These are phyloP conservation scores for Cnemophilus loriae DNA, from an alignment of 2,113 vertebrate species.

Conservation along the genomic window DNA sequence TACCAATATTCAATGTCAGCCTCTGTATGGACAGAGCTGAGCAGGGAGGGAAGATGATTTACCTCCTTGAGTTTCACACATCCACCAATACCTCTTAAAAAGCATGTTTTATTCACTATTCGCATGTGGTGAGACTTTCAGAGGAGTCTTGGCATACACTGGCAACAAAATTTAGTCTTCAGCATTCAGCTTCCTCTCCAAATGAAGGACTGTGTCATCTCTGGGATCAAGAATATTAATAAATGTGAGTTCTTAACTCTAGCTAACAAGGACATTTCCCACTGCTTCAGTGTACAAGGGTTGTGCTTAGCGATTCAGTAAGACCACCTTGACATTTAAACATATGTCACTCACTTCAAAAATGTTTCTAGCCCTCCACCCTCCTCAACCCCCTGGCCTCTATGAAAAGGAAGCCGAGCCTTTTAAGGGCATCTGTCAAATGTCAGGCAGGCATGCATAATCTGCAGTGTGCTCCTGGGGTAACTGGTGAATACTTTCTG, in stretches of 20 bases:
- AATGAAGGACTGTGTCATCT: slow-evolving; percentile 13
- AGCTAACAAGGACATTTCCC: background rate
- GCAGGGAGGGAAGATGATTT: background rate
- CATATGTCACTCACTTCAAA: slow-evolving; percentile 19
- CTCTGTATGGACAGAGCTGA: background rate
- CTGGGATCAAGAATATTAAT: slow-evolving; percentile 9
- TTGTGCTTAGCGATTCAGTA: slow-evolving; percentile 25
- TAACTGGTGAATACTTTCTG: slow-evolving; percentile 16
- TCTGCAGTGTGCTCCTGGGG: slow-evolving; percentile 22
- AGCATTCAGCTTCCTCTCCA: background rate
- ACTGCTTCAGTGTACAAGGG: background rate
- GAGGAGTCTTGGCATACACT: background rate
- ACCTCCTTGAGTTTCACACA: background rate
- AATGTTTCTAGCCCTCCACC: slow-evolving; percentile 40
- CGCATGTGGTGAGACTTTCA: background rate
- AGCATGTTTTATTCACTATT: background rate
- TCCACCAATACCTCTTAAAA: background rate
- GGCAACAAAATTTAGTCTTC: slow-evolving; percentile 40
- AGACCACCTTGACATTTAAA: slow-evolving; percentile 49
- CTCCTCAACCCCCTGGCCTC: slow-evolving; percentile 3
- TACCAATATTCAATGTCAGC: background rate
- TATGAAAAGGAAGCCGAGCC: background rate
- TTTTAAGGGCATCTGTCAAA: slow-evolving; percentile 52
- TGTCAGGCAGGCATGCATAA: slow-evolving; percentile 58
- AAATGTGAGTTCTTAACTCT: background rate